Base-by-base conservation (phyloP, 2,888 invertebrate species). In the Hirtodrosophila duncani region DNA sequence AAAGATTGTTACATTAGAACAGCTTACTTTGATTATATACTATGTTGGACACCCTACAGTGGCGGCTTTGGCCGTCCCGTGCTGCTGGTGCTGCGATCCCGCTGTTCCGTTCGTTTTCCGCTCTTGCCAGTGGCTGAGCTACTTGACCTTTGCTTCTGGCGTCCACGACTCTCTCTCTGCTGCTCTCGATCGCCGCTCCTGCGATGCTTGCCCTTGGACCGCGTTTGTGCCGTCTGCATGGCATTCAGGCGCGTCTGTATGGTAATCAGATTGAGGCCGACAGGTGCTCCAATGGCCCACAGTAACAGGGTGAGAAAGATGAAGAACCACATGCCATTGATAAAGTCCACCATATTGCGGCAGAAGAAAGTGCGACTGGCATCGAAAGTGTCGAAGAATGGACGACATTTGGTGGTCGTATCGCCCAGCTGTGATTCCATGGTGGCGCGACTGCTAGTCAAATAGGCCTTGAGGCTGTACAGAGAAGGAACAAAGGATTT, bases 301-400 rank as follows among this genome's bases (percentile, higher is more conserved):
- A 90, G 71, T 11, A 85, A 83, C 33, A 83, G 89, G 83, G 86
- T 91, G 8, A 91, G 72, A 11, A 91, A 88, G 2, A 90, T 90
- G 46, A 91, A 90, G 45, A 92, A 90, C 92, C 92, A 93, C 86
- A 92, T 90, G 3, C 91, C 92, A 67, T 93, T 91, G 23, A 87
- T 63, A 50, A 83, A 85, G 70, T 86, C 85, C 11, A 87, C 83
- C 46, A 83, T 79, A 59, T 87, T 85, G 30, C 85, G 84, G 53
- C 87, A 87, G 3, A 87, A 49, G 62, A 87, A 86, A 57, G 77
- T 90, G 85, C 93, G 89, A 11, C 90, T 87, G 16, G 92, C 91
- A 63, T 91, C 88, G 67, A 90, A 92, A 20, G 93, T 90, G 30
- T 92, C 89, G 88, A 91, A 94, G 24, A 94, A 87, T 0, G 93